phyloP scores from a whole-genome alignment of 2,113 vertebrate species.

The Silurus meridionalis region DNA sequence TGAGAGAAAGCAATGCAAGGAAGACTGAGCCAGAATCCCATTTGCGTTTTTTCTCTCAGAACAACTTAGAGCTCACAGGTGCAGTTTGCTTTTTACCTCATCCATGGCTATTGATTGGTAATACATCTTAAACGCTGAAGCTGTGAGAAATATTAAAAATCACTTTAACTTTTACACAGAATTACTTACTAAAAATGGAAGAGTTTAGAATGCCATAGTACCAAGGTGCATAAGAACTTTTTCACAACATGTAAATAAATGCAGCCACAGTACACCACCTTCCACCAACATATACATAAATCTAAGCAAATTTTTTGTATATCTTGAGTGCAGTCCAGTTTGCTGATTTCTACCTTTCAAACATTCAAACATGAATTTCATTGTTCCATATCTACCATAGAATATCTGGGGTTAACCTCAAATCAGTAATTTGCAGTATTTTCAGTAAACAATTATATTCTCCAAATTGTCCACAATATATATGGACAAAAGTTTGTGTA shows the following conservation, averaged over 20 bases:
- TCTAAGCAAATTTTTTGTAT: background rate
- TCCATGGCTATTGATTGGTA: constrained; percentile 32
- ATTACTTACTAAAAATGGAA: background rate
- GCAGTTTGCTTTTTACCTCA: constrained; percentile 9
- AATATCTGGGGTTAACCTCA: background rate
- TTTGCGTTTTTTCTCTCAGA: constrained; percentile 36
- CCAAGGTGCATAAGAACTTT: background rate
- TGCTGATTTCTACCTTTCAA: no score
- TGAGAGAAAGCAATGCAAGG: background rate
- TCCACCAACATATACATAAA: background rate
- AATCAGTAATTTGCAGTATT: background rate
- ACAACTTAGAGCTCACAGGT: background rate
- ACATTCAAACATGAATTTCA: background rate
- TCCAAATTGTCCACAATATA: background rate
- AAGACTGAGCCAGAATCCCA: background rate
- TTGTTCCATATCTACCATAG: background rate
- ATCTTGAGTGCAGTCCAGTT: background rate
- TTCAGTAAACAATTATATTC: background rate
- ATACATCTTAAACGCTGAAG: no score
- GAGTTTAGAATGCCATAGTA: background rate
- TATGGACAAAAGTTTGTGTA: background rate
- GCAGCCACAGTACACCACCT: background rate
- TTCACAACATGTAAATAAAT: background rate
- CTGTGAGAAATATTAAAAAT: no score
- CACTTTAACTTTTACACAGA: background rate